Evolutionary conservation across 2,888 invertebrate species (phyloP).

Genomic region (Sclerodermus sp.): DNA sequence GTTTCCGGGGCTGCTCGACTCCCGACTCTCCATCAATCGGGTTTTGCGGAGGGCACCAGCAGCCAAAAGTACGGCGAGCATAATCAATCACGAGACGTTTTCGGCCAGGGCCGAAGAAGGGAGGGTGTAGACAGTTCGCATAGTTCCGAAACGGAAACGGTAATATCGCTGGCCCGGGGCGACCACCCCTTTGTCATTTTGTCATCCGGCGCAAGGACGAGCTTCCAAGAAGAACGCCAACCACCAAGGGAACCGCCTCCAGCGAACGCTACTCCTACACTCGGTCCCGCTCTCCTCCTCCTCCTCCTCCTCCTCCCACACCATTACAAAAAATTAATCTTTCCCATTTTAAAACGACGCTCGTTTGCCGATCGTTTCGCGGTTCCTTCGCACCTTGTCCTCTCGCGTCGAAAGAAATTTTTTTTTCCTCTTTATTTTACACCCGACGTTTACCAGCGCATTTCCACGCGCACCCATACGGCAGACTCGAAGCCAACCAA

Average conservation of each 20-base stretch:
- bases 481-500: too few species aligned
- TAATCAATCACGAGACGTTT: conserved; percentile 55
- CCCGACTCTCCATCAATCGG: conserved; percentile 31
- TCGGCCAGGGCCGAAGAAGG: conserved; percentile 29
- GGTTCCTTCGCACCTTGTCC: background rate
- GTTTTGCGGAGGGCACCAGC: conserved; percentile 23
- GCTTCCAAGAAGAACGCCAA: conserved; percentile 8
- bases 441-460: too few species aligned
- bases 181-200: conserved; percentile 55
- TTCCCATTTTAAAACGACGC: conserved; percentile 34
- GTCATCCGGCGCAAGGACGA: conserved; percentile 46
- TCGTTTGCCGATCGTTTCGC: background rate
- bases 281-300: background rate
- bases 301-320: background rate
- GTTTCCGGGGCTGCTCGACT: conserved; percentile 8
- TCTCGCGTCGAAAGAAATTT: background rate
- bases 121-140: conserved; percentile 44
- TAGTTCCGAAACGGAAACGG: conserved; percentile 55
- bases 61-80: conserved; percentile 52
- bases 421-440: too few species aligned
- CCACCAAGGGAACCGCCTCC: conserved; percentile 3
- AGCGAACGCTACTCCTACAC: background rate
- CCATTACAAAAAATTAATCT: conserved; percentile 24
- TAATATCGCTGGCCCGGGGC: conserved; percentile 53
- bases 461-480: too few species aligned